A percentile compares a stretch with the other conserved stretches of the same genome.
These are phyloP conservation scores for Nemopilema nomurai DNA, from an alignment of 30 jellyfish, hydroid and myxozoan species.

Conservation along the genomic window DNA sequence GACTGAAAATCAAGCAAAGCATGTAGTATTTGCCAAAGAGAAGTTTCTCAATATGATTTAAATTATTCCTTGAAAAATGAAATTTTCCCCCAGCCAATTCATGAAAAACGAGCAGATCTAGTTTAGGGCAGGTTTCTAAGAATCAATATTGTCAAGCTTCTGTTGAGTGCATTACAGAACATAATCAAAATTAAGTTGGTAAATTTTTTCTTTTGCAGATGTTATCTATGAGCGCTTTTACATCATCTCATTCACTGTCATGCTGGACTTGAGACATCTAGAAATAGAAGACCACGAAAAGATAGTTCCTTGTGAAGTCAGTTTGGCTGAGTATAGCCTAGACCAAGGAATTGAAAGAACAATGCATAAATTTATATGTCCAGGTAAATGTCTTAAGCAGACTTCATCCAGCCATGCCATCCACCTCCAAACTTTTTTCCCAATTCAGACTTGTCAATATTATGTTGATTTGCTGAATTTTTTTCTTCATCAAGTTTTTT, in stretches of 20 bases:
- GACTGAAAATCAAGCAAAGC: no score
- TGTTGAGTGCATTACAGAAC: neutral
- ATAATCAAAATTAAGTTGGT: neutral
- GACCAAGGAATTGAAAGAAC: slow-evolving; percentile 70
- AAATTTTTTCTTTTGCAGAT: slow-evolving; percentile 41
- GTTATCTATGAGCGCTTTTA: slow-evolving; percentile 76
- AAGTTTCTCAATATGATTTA: no score
- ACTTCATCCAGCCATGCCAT: neutral
- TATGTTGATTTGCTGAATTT: neutral
- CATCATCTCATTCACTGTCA: slow-evolving; percentile 67
- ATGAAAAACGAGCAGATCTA: no score
- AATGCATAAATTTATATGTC: slow-evolving; percentile 71
- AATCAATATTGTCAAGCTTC: no score
- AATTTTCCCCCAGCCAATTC: no score
- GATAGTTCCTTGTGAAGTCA: slow-evolving; percentile 79
- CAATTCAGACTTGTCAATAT: neutral
- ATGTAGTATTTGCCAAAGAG: no score
- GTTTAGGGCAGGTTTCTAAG: no score
- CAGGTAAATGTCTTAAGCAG: slow-evolving; percentile 54
- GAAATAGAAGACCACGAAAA: slow-evolving; percentile 66
- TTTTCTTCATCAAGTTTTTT: no score
- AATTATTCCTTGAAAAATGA: no score
- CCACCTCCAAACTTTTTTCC: no score
- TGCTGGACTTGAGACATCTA: slow-evolving; percentile 47
- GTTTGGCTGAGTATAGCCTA: slow-evolving; percentile 76